A percentile compares a stretch with the other conserved stretches of the same genome.
Evolutionary conservation across 1,140 invertebrate genomes (phyloP).

Genomic region (Bombus waltoni): DNA sequence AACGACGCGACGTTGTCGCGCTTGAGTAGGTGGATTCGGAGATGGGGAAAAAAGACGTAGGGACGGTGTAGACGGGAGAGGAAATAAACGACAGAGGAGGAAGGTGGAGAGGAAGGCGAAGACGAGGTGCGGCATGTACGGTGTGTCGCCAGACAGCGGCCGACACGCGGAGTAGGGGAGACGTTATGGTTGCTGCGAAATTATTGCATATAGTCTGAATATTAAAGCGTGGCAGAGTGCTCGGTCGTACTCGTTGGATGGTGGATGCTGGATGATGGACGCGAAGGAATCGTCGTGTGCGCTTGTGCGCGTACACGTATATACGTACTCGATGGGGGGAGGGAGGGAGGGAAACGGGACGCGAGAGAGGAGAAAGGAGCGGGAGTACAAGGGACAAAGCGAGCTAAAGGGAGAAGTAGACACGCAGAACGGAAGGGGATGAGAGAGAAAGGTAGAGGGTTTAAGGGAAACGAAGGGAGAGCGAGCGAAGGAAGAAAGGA

Average conservation of each 20-base stretch:
- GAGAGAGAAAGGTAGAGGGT: conserved; percentile 20
- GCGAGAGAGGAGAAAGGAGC: conserved; percentile 21
- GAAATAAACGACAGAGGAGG: conserved; percentile 12
- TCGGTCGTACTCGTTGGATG: conserved; percentile 66
- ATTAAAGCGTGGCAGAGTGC: conserved; percentile 80
- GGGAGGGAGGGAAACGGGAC: conserved; percentile 49
- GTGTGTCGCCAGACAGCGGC: neutral
- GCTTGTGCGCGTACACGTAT: conserved; percentile 9
- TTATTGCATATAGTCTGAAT: conserved; percentile 83
- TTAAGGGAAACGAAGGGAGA: conserved; percentile 61
- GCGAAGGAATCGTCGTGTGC: conserved; percentile 59
- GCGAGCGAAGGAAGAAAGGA: conserved; percentile 62
- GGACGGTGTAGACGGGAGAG: neutral
- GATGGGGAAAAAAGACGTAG: neutral
- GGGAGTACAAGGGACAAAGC: neutral
- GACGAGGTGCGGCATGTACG: conserved; percentile 37
- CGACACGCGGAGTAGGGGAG: conserved; percentile 1
- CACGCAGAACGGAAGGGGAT: neutral
- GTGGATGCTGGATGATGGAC: conserved; percentile 58
- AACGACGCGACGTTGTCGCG: too few species aligned
- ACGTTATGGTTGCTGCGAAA: conserved; percentile 79
- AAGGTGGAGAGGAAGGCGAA: conserved; percentile 14
- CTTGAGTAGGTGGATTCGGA: neutral
- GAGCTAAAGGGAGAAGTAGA: conserved; percentile 15
- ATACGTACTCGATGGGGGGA: neutral